phyloP scores from a whole-genome alignment of 1,140 invertebrate species.

The Trachelipus rathkii region DNA sequence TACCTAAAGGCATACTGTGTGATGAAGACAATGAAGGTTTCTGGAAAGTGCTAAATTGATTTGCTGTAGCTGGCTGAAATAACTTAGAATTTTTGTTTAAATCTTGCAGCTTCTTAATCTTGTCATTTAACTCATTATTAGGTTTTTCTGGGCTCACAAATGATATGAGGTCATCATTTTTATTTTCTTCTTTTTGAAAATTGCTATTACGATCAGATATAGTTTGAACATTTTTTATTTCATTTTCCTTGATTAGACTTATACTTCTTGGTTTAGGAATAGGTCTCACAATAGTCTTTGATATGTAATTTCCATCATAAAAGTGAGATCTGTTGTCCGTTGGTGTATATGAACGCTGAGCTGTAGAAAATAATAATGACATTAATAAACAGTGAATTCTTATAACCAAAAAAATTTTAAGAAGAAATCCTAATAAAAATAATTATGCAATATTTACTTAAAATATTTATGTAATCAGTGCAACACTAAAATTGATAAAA shows the following conservation, averaged over 20 bases:
- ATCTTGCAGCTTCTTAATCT: slow-evolving; percentile 37
- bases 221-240: neutral
- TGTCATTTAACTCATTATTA: slow-evolving; percentile 39
- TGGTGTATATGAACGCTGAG: neutral
- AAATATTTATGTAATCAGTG: too few species aligned
- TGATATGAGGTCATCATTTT: slow-evolving; percentile 36
- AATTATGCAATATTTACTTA: neutral
- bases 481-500: neutral
- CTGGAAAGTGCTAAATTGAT: slow-evolving; percentile 30
- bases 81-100: slow-evolving; percentile 32
- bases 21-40: slow-evolving; percentile 25
- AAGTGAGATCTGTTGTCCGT: slow-evolving; percentile 12
- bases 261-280: neutral
- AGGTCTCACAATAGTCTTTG: neutral
- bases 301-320: neutral
- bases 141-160: slow-evolving; percentile 44
- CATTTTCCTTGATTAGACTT: neutral
- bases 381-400: neutral
- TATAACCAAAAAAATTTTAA: neutral
- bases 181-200: neutral
- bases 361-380: neutral
- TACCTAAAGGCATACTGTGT: slow-evolving; percentile 33
- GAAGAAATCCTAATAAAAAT: neutral
- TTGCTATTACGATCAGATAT: neutral
- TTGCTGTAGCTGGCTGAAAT: slow-evolving; percentile 21